Evolutionary conservation across 1,140 invertebrate species (phyloP).

Genomic region (Calephelis nemesis): DNA sequence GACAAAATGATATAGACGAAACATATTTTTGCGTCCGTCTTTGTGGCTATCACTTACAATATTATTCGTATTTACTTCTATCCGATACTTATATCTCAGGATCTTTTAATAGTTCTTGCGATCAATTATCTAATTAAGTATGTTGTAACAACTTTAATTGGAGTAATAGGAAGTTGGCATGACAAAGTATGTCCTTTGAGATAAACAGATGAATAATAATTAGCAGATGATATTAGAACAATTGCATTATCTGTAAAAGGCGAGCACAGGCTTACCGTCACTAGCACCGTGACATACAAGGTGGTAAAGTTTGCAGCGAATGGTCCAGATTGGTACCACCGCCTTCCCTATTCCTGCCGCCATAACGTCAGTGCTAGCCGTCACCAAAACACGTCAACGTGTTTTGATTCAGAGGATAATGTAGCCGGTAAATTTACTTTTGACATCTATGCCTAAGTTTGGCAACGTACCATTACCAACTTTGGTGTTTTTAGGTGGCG

Average conservation of each 20-base stretch:
- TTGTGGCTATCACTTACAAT: not conserved
- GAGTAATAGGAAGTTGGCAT: not conserved
- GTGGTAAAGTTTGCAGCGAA: no score
- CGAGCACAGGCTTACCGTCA: no score
- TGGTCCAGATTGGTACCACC: no score
- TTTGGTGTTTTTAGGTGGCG: no score
- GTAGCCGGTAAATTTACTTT: no score
- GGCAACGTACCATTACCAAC: no score
- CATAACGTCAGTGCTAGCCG: no score
- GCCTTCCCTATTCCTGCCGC: no score
- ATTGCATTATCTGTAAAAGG: not conserved
- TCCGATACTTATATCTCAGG: slow-evolving; percentile 2
- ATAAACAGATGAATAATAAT: not conserved
- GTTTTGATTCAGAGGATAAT: no score
- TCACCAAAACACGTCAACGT: no score
- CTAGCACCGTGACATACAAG: no score
- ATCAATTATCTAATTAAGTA: not conserved
- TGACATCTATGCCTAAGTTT: no score
- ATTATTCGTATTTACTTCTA: not conserved
- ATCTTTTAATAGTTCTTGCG: not conserved
- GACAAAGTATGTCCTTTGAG: not conserved
- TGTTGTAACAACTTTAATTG: not conserved
- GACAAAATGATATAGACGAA: not conserved
- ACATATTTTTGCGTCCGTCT: not conserved
- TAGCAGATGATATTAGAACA: not conserved